Base-by-base conservation (phyloP, 2,113 vertebrate species). In the Cisticola juncidis region DNA sequence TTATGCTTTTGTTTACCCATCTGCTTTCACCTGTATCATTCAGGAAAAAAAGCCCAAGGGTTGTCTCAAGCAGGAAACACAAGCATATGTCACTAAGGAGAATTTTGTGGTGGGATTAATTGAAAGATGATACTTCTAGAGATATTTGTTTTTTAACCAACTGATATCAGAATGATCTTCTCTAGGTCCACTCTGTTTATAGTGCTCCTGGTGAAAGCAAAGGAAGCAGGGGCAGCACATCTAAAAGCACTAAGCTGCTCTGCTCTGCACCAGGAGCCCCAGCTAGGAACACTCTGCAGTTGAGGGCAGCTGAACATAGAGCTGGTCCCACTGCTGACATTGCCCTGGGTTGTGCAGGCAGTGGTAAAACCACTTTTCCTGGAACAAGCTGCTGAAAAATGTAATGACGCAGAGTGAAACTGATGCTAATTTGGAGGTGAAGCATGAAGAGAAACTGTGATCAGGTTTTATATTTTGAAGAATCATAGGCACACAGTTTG, bases 351-450 rank as follows among this genome's bases (percentile, higher is more conserved):
- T 61, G 54, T 3, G 24, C 76, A 61, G 69, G n/a, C 87, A 69
- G 40, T 1, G 28, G 20, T 12, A 14, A 65, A 91, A 28, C 8
- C 58, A 3, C 54, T 86, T 69, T 69, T 77, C 33, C 40, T 57
- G 64, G 19, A 35, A 47, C 58, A 56, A 68, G 54, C 8, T 53
- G 25, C 68, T 73, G 80, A 79, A 53, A 84, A 76, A 61, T 45
- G 62, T 31, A 47, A 35, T 94, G 77, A 70, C 2, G 21, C 77
- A 81, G 28, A 91, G 69, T 38, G 91, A 72, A 92, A 69, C 50
- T 23, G 88, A 28, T 92, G 89, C 89, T 81, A 62, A 48, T 92
- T 86, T 83, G 83, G 89, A 88, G 83, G 80, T 81, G 91, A 88
- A 76, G 82, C 91, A 64, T 88, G 93, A 92, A 74, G 60, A 81